Conservation (phyloP, 1,140 invertebrate species). For the Dinothrombium tinctorium region DNA sequence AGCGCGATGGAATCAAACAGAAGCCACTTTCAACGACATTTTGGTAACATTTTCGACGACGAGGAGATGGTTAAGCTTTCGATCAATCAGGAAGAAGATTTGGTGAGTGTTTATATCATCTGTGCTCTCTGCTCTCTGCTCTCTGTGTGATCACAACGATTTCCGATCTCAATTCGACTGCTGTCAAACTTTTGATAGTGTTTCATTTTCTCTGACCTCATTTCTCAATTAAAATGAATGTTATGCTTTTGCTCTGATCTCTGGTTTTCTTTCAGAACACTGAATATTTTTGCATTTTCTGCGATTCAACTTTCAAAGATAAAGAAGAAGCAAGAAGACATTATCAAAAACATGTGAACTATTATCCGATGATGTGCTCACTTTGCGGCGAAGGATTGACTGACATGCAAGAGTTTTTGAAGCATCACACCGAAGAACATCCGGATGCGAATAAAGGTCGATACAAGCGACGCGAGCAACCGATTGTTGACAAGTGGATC, state of each 20-base stretch:
- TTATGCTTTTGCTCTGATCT: neutral
- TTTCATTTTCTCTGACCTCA: neutral
- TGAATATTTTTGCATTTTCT: slow-evolving; percentile 5
- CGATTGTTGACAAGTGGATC: slow-evolving; percentile 4
- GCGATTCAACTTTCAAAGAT: neutral
- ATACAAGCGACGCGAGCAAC: slow-evolving; percentile 4
- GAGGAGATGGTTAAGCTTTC: neutral
- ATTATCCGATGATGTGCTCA: slow-evolving; percentile 5
- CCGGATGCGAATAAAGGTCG: slow-evolving; percentile 4
- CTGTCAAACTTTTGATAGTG: neutral
- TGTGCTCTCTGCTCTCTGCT: neutral
- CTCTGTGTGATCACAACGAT: neutral
- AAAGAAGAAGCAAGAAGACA: slow-evolving; percentile 1
- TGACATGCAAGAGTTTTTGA: slow-evolving; percentile 4
- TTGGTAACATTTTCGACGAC: neutral
- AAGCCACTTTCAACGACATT: neutral
- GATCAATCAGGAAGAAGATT: neutral
- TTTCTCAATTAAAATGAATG: neutral
- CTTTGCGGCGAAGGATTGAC: slow-evolving; percentile 1
- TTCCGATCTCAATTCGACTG: neutral
- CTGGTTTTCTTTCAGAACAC: neutral
- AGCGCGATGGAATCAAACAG: neutral
- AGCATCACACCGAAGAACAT: slow-evolving; percentile 3
- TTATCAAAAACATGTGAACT: slow-evolving; percentile 4
- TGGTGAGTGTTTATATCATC: neutral